These are phyloP conservation scores for Boulengeromyrus knoepffleri DNA, from an alignment of 2,113 vertebrate genomes.

Conservation along the genomic window DNA sequence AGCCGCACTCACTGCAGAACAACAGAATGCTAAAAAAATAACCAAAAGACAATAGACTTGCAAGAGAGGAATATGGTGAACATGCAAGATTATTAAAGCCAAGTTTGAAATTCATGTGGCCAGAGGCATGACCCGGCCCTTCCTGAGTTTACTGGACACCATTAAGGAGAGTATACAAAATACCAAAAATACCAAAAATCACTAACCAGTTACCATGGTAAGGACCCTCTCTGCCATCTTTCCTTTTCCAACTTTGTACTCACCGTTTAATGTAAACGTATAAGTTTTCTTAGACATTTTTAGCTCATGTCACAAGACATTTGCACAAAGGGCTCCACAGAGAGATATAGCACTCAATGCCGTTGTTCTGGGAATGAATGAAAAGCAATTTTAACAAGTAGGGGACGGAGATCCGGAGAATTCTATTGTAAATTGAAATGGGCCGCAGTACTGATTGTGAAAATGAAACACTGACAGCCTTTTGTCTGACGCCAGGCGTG, in stretches of 20 bases:
- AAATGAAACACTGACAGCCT: constrained; percentile 6
- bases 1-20: neutral
- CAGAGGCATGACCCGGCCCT: neutral
- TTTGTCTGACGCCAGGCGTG: neutral
- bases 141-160: neutral
- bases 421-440: neutral
- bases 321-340: neutral
- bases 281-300: neutral
- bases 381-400: neutral
- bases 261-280: neutral
- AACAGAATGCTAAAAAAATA: neutral
- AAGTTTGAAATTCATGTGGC: neutral
- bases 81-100: neutral
- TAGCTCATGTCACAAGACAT: neutral
- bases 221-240: neutral
- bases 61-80: neutral
- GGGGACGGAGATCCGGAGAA: neutral
- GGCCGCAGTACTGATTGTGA: neutral
- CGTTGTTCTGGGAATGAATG: neutral
- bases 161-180: neutral
- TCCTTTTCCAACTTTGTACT: neutral
- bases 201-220: neutral
- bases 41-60: neutral
- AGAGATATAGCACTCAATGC: neutral
- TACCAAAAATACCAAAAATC: neutral